phyloP scores from a whole-genome alignment of 2,797 vertebrate genomes.

The Merluccius polli region DNA sequence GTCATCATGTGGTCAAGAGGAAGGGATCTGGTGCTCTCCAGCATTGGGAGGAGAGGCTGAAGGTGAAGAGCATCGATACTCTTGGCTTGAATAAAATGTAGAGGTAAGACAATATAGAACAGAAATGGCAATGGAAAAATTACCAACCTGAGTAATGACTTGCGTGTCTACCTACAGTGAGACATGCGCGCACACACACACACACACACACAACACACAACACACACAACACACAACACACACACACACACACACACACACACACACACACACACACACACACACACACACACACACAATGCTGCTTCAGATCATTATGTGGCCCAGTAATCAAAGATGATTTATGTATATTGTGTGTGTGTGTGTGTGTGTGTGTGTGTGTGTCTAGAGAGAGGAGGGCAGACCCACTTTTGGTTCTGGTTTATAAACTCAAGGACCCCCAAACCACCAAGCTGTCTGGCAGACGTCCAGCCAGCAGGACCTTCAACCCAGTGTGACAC shows the following conservation, averaged over 20 bases:
- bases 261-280: no score
- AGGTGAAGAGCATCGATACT: constrained; percentile 10
- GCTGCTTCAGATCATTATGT: background rate
- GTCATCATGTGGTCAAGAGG: no score
- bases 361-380: constrained; percentile 20
- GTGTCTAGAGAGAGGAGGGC: constrained; percentile 42
- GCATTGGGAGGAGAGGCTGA: no score
- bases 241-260: background rate
- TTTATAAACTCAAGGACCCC: constrained; percentile 68
- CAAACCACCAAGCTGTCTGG: constrained; percentile 59
- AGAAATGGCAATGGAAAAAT: constrained; percentile 15
- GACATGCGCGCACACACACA: no score
- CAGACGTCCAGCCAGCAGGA: constrained; percentile 62
- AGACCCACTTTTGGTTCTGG: constrained; percentile 56
- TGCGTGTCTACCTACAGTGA: constrained; percentile 29
- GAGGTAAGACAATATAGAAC: constrained; percentile 15
- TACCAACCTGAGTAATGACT: constrained; percentile 28
- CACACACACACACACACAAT: background rate
- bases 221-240: no score
- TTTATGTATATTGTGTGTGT: no score
- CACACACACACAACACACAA: no score
- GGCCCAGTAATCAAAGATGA: no score
- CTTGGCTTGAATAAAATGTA: constrained; percentile 17
- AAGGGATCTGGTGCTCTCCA: no score
- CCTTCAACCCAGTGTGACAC: constrained; percentile 53